Evolutionary conservation across 2,113 vertebrate species (phyloP).

Genomic region (Gavialis gangeticus): DNA sequence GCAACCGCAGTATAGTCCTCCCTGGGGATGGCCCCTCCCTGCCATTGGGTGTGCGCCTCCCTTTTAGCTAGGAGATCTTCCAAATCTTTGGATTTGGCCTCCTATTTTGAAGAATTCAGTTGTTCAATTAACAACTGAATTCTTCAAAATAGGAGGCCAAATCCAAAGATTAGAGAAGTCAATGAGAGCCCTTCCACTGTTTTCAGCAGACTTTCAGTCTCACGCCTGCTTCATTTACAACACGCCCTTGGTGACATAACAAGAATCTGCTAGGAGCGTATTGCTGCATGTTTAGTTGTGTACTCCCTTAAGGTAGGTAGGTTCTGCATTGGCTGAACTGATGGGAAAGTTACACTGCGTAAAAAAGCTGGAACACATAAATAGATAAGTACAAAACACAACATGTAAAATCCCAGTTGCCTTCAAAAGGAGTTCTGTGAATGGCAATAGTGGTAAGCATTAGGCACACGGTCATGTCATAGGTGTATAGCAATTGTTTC

Average conservation of each 20-base stretch:
- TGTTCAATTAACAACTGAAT: no score
- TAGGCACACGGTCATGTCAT: not conserved
- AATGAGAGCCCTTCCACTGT: fast-evolving
- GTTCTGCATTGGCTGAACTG: not conserved
- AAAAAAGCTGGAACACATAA: not conserved
- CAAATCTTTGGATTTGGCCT: not conserved
- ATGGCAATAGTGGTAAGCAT: not conserved
- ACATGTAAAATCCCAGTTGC: not conserved
- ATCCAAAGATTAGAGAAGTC: not conserved
- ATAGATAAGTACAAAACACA: not conserved
- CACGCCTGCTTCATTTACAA: not conserved
- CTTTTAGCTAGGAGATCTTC: no score
- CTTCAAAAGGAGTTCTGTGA: not conserved
- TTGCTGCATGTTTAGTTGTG: not conserved
- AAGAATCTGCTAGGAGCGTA: not conserved
- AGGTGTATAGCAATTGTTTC: not conserved
- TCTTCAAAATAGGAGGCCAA: not conserved
- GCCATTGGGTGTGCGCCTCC: no score
- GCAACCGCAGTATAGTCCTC: no score
- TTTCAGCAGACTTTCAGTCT: not conserved
- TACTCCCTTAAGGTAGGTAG: not conserved
- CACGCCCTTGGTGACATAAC: not conserved
- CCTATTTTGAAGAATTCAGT: no score
- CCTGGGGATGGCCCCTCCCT: no score
- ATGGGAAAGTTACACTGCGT: not conserved